phyloP scores from a whole-genome alignment of 2,113 vertebrate genomes.

The Pandion haliaetus region DNA sequence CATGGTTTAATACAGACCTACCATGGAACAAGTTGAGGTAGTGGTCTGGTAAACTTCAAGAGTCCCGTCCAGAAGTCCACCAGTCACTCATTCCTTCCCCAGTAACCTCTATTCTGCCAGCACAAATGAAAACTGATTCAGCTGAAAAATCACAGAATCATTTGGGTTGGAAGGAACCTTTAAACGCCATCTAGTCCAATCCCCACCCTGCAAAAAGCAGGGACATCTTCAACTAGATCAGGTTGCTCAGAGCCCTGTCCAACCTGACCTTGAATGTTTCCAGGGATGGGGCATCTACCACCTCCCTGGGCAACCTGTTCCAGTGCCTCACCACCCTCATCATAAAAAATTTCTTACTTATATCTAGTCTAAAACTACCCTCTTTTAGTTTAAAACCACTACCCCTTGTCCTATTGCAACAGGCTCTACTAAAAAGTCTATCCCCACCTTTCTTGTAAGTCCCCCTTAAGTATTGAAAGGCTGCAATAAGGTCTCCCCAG shows the following conservation, averaged over 20 bases:
- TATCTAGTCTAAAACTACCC: background rate
- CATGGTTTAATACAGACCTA: background rate
- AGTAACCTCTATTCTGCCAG: background rate
- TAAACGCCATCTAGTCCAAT: background rate
- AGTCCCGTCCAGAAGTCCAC: background rate
- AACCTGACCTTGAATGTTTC: background rate
- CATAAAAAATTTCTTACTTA: background rate
- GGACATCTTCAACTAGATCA: background rate
- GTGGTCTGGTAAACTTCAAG: background rate
- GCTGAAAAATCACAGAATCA: background rate
- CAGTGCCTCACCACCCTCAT: background rate
- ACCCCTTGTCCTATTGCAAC: background rate
- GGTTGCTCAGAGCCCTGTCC: background rate
- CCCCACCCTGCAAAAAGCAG: background rate
- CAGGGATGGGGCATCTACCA: background rate
- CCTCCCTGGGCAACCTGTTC: background rate
- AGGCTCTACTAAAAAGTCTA: background rate
- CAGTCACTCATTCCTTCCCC: background rate
- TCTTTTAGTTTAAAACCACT: background rate
- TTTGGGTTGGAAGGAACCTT: background rate
- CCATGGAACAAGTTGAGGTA: background rate
- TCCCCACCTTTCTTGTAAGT: background rate
- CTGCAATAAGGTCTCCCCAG: background rate
- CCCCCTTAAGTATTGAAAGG: background rate
- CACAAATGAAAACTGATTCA: background rate